phyloP scores from a whole-genome alignment of 2,113 vertebrate species.

The Puma concolor region DNA sequence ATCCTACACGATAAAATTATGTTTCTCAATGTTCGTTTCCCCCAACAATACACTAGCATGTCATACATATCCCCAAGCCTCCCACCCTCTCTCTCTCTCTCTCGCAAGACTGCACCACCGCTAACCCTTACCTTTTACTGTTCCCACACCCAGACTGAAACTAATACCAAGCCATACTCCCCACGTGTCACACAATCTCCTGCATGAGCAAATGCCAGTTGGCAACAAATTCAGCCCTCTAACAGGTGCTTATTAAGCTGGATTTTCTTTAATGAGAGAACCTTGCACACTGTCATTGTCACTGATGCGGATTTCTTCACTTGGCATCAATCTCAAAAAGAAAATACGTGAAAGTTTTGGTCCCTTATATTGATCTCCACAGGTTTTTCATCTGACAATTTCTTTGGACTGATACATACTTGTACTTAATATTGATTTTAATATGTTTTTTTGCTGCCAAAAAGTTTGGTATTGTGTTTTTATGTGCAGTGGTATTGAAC shows the following conservation, averaged over 20 bases:
- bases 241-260: background rate
- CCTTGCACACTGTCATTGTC: background rate
- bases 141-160: background rate
- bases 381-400: slow-evolving; percentile 58
- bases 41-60: background rate
- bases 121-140: background rate
- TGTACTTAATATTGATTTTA: slow-evolving; percentile 74
- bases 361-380: slow-evolving; percentile 37
- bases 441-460: slow-evolving; percentile 55
- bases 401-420: slow-evolving; percentile 17
- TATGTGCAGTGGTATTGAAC: slow-evolving; percentile 59
- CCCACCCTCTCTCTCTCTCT: background rate
- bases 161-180: background rate
- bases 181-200: background rate
- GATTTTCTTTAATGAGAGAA: background rate
- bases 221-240: background rate
- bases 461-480: slow-evolving; percentile 48
- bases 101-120: background rate
- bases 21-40: background rate
- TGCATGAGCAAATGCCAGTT: background rate
- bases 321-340: slow-evolving; percentile 6
- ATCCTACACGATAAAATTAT: background rate
- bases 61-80: background rate
- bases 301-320: slow-evolving; percentile 18
- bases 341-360: slow-evolving; percentile 32